These are phyloP conservation scores for Apodemus speciosus DNA, from an alignment of 2,113 vertebrate genomes.

Conservation along the genomic window DNA sequence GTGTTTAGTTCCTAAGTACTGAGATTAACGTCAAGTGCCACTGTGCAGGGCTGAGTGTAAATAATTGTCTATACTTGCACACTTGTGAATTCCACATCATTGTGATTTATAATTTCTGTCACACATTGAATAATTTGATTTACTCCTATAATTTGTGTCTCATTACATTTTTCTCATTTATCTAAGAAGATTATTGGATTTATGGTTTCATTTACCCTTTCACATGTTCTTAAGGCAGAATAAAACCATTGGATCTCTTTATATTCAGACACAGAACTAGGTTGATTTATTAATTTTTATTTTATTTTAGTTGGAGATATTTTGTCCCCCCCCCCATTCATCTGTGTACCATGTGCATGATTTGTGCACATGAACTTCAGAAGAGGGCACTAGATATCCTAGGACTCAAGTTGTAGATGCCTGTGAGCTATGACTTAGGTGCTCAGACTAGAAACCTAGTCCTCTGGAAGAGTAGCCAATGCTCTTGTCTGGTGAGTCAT, in stretches of 20 bases:
- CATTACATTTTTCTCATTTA: not conserved
- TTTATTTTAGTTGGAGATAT: not conserved
- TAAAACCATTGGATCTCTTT: not conserved
- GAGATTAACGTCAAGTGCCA: not conserved
- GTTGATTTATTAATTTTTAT: not conserved
- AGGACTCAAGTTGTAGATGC: not conserved
- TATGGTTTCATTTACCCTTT: not conserved
- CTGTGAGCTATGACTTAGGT: not conserved
- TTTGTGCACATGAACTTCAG: not conserved
- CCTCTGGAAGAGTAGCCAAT: not conserved
- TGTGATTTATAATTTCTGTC: not conserved
- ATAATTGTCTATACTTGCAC: not conserved
- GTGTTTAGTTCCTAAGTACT: not conserved
- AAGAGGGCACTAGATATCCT: not conserved
- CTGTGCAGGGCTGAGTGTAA: not conserved
- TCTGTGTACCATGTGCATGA: not conserved
- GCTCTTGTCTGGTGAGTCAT: not conserved
- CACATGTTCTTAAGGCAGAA: not conserved
- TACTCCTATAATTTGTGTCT: not conserved
- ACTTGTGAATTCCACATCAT: not conserved
- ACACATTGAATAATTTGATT: not conserved
- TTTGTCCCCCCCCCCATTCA: not conserved
- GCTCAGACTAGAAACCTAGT: not conserved
- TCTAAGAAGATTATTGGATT: not conserved
- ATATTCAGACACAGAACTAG: not conserved